Conservation (phyloP, 2,888 invertebrate genomes). For the Tiliacea citrago region DNA sequence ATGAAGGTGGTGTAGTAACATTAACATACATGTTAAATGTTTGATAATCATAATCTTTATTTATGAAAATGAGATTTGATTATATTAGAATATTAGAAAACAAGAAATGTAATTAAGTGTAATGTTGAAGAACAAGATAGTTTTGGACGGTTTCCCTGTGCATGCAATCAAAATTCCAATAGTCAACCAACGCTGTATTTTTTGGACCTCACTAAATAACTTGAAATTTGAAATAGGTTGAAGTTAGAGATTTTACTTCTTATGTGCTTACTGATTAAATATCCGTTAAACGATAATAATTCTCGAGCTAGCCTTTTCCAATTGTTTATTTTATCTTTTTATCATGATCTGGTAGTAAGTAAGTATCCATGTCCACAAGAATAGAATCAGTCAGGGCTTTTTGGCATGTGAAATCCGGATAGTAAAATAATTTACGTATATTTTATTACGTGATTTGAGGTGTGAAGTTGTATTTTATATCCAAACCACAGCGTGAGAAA, state of each 20-base stretch:
- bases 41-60: conserved; percentile 24
- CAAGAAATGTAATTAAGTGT: conserved; percentile 7
- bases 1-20: conserved; percentile 25
- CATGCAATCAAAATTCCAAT: background rate
- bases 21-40: conserved; percentile 38
- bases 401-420: background rate
- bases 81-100: conserved; percentile 43
- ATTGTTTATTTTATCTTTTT: background rate
- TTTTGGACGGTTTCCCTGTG: background rate
- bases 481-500: conserved; percentile 31
- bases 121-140: background rate
- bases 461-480: conserved; percentile 36
- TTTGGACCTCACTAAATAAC: background rate
- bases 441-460: conserved; percentile 17
- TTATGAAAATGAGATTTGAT: conserved; percentile 34
- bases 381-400: background rate
- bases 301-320: background rate
- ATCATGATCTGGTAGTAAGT: background rate
- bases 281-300: background rate
- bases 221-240: background rate
- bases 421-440: background rate
- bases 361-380: background rate
- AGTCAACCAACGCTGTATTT: too few species aligned
- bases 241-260: background rate
- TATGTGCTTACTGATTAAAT: background rate